Evolutionary conservation across 2,888 invertebrate genomes (phyloP).

Genomic region (Xanthorhoe spadicearia): DNA sequence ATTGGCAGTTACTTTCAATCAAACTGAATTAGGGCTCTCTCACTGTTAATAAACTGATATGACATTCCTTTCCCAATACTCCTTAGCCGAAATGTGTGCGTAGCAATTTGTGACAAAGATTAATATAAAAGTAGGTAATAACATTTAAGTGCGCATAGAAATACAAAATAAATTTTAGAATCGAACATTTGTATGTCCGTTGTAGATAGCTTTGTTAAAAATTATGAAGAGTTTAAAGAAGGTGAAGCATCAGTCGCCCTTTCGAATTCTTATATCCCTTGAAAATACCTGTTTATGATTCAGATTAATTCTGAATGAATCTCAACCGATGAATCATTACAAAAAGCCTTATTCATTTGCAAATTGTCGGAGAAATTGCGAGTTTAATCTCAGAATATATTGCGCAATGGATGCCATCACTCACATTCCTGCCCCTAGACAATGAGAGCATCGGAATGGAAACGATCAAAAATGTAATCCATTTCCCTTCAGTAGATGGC

Average conservation of each 20-base stretch:
- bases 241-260: too few relatives aligned
- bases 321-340: constrained; percentile 22
- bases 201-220: too few relatives aligned
- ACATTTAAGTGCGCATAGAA: too few relatives aligned
- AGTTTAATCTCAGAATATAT: constrained; percentile 51
- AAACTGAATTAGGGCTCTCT: neutral
- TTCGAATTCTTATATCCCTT: neutral
- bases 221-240: too few relatives aligned
- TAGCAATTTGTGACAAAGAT: neutral
- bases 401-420: constrained; percentile 59
- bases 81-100: neutral
- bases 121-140: too few relatives aligned
- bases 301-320: constrained; percentile 12
- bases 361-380: constrained; percentile 50
- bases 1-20: constrained; percentile 5
- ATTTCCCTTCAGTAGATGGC: constrained; percentile 63
- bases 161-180: neutral
- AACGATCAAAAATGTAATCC: constrained; percentile 76
- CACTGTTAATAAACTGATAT: neutral
- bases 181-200: neutral
- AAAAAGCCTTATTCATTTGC: constrained; percentile 35
- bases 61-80: neutral
- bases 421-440: constrained; percentile 66
- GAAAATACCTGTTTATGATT: constrained; percentile 8
- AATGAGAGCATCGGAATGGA: constrained; percentile 68